These are phyloP conservation scores for Muricea muricata DNA, from an alignment of 92 coral and sea anemone genomes.

Conservation along the genomic window DNA sequence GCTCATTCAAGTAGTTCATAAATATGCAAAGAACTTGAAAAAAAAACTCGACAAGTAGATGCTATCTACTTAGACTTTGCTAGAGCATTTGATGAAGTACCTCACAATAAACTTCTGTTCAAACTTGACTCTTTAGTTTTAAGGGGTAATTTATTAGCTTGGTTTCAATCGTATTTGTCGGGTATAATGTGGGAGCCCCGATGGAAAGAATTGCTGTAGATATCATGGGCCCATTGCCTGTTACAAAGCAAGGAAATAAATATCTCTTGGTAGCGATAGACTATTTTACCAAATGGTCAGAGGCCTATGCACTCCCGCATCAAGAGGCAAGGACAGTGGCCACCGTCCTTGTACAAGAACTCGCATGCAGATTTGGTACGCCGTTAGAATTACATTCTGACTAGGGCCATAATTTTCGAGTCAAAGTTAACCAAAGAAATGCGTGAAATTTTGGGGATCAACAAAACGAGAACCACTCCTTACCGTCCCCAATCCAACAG, in stretches of 20 bases:
- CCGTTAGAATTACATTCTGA: not conserved
- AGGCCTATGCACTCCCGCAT: conserved; percentile 7
- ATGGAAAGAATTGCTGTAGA: conserved; percentile 39
- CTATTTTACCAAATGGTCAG: conserved; percentile 44
- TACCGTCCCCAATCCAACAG: not conserved
- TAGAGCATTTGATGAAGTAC: no score
- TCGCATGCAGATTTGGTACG: not conserved
- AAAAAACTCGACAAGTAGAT: no score
- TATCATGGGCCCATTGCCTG: conserved; percentile 19
- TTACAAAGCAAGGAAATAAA: not conserved
- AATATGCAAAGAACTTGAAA: no score
- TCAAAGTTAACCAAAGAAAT: not conserved
- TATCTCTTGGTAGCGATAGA: conserved; percentile 9
- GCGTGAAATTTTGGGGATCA: not conserved
- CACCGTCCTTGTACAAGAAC: not conserved
- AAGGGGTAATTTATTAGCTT: no score
- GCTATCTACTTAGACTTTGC: no score
- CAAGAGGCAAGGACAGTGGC: conserved; percentile 27
- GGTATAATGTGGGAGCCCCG: conserved; percentile 37
- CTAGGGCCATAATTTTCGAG: not conserved
- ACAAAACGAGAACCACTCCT: conserved; percentile 38
- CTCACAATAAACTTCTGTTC: no score
- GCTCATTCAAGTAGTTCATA: conserved; percentile 40
- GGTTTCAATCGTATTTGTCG: no score
- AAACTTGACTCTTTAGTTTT: no score